Evolutionary conservation across 2,113 vertebrate species (phyloP), one percentile per base, ranked within the genome.

Genomic region (Odocoileus hemionus): DNA sequence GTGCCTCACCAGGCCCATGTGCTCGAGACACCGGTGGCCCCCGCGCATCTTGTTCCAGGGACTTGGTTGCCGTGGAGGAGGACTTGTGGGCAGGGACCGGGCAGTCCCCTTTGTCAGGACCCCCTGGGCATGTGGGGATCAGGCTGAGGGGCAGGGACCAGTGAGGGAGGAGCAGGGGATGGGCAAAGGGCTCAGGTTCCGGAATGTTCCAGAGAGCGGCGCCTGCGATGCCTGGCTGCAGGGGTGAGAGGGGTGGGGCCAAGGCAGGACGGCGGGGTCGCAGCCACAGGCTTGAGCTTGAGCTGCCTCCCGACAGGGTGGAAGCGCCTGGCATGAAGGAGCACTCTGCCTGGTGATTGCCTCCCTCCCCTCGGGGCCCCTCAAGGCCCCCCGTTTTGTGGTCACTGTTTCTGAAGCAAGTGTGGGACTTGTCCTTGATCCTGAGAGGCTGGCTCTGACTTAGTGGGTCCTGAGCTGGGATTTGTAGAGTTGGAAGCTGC

Each of bases 401-500:
- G 3, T 84, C 85, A 80, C 54, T 90, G 9, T 43, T 97, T 94
- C 0, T 16, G 47, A 79, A 78, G 39, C 8, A 6, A 0, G 33
- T 74, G 28, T 0, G n/a, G 76, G 87, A 64, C 45, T 67, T 47
- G 39, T 26, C 19, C 78, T 83, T 91, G 76, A 43, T 43, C 67
- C 6, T 45, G 83, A 95, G 86, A 74, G 94, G 21, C 17, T 57
- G 2, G 61, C 50, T 54, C 23, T 93, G 52, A 83, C 30, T 79
- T 84, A 54, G 23, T 85, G 61, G 23, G 6, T 6, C 14, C 33
- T 39, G 43, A 26, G 52, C 52, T 28, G n/a, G 84, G 58, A 76
- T 14, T 4, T 0, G 57, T 28, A 6, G 0, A 0, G 21, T 10
- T 47, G 14, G 57, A 78, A 80, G 15, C 25, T 19, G 39, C n/a